Evolutionary conservation across 1,140 invertebrate genomes (phyloP), one percentile per base, ranked within the genome.

Genomic region (Zaprionus kolodkinae): DNA sequence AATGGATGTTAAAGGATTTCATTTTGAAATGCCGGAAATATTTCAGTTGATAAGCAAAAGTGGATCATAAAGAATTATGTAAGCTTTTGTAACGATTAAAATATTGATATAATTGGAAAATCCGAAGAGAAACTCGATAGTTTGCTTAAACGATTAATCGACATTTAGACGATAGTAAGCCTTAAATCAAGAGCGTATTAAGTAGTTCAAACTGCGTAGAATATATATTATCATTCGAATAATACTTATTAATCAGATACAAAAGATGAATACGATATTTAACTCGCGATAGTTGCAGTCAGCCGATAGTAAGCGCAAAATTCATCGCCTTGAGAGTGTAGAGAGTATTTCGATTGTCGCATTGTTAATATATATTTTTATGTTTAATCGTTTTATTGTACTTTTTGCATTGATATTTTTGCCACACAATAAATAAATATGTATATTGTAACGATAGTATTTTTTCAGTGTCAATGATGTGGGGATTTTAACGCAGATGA

Each of bases 381-480:
- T 3, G n/a, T 10, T 55, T 13, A 30, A 11, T 55, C 25, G 9
- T 48, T 36, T 66, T 27, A 33, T 56, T 56, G 13, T 13, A 7
- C 21, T 25, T 56, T 30, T 38, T 13, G n/a, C 40, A 21, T 43
- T 33, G 33, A 56, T 67, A 43, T 69, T 30, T 30, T 74, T 50
- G 35, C 57, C 30, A 52, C 54, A 73, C 33, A 63, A 74, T 54
- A 55, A 45, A 45, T 45, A 45, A 45, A 45, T 65, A 70, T 80
- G 77, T 81, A 68, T 78, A 63, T 81, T 73, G 57, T 55, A 35
- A 45, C 36, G 56, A 73, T 68, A 69, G 13, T 35, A 36, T 64
- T 74, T 65, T 62, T 73, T 67, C 57, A 72, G 35, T 63, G 15
- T 56, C 72, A 71, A 50, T 70, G 43, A 65, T 75, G 45, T 38